Conservation (phyloP, 2,113 vertebrate genomes). For the Mustela nigripes region DNA sequence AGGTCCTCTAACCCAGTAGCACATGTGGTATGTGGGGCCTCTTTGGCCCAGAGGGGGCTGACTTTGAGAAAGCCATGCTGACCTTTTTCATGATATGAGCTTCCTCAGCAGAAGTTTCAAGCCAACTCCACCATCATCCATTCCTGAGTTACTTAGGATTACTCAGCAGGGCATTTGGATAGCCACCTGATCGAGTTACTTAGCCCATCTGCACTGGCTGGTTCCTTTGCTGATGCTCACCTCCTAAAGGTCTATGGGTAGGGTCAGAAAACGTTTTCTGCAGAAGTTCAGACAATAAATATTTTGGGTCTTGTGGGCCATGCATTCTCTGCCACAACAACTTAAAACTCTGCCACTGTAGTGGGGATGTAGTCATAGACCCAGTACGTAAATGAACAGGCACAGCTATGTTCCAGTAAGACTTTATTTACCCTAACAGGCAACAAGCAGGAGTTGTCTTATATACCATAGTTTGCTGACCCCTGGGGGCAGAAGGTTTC, state of each 20-base stretch:
- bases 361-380: neutral
- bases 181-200: neutral
- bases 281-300: neutral
- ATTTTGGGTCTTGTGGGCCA: neutral
- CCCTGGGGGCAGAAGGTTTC: neutral
- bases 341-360: neutral
- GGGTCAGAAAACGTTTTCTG: neutral
- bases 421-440: slow-evolving; percentile 15
- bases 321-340: neutral
- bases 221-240: neutral
- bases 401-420: neutral
- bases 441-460: neutral
- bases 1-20: neutral
- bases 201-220: neutral
- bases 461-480: neutral
- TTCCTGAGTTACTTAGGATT: neutral
- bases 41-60: neutral
- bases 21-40: neutral
- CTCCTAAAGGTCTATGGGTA: neutral
- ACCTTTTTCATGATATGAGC: neutral
- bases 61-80: neutral
- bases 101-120: neutral
- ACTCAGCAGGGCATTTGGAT: neutral
- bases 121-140: neutral
- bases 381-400: neutral